Conservation (phyloP, 2,888 invertebrate genomes). For the Drosophila trichaetosa region DNA sequence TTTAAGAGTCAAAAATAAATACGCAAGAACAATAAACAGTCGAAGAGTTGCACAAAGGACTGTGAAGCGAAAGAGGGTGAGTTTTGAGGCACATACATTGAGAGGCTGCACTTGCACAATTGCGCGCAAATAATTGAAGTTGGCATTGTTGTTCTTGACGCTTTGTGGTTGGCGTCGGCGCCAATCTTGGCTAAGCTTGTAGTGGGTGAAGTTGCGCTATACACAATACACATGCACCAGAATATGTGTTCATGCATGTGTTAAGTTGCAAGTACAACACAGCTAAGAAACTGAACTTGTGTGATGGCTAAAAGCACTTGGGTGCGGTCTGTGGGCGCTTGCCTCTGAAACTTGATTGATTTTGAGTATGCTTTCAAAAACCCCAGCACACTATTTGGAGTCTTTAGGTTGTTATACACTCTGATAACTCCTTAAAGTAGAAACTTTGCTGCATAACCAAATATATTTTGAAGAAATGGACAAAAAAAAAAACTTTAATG, state of each 20-base stretch:
- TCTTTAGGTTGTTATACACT: neutral
- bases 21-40: neutral
- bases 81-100: slow-evolving; percentile 2
- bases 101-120: slow-evolving; percentile 39
- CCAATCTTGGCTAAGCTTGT: slow-evolving; percentile 31
- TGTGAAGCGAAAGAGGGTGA: too few relatives aligned
- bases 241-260: slow-evolving; percentile 4
- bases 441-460: neutral
- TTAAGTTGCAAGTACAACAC: slow-evolving; percentile 17
- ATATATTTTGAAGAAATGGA: neutral
- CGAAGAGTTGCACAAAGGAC: neutral
- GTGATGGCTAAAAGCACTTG: slow-evolving; percentile 27
- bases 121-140: slow-evolving; percentile 57
- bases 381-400: neutral
- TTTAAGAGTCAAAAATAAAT: neutral
- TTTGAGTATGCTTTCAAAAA: slow-evolving; percentile 49
- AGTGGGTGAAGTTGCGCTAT: neutral
- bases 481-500: neutral
- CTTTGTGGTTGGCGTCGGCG: slow-evolving; percentile 46
- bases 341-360: slow-evolving; percentile 53
- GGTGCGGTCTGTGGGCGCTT: slow-evolving; percentile 28
- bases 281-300: slow-evolving; percentile 12
- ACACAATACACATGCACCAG: neutral
- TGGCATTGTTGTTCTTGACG: slow-evolving; percentile 35
- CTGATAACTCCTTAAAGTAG: neutral